Percentiles rank a stretch among this genome's conserved stretches.
Conservation (phyloP, 2,888 invertebrate species). For the Cyclophora albipunctata region DNA sequence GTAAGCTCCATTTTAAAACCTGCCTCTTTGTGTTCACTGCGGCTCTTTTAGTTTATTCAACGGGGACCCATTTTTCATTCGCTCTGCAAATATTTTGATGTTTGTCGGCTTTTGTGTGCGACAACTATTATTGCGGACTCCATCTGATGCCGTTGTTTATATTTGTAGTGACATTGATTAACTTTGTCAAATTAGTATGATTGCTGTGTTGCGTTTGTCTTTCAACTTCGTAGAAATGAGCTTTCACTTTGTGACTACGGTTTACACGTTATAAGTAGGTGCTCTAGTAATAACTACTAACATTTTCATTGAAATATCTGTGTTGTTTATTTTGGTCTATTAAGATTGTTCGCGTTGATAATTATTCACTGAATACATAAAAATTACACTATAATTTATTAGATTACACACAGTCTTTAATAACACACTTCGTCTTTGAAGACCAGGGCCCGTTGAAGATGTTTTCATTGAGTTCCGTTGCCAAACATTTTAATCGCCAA, state of each 20-base stretch:
- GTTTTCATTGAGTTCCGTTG: conserved; percentile 43
- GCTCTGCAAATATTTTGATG: conserved; percentile 68
- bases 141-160: conserved; percentile 38
- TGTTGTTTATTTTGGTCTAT: too few species aligned
- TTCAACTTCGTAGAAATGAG: conserved; percentile 11
- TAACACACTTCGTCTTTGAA: conserved; percentile 35
- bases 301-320: too few species aligned
- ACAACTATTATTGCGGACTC: conserved; percentile 33
- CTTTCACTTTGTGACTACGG: too few species aligned
- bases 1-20: conserved; percentile 59
- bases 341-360: too few species aligned
- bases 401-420: conserved; percentile 26
- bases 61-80: conserved; percentile 57
- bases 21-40: conserved; percentile 42
- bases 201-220: conserved; percentile 13
- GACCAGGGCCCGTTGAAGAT: conserved; percentile 39
- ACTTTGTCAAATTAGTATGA: conserved; percentile 29
- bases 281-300: too few species aligned
- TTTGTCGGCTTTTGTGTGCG: conserved; percentile 45
- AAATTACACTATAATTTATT: not conserved
- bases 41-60: conserved; percentile 47
- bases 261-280: too few species aligned
- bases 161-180: conserved; percentile 20
- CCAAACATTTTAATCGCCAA: conserved; percentile 56
- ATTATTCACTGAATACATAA: too few species aligned